phyloP scores from a whole-genome alignment of 2,888 invertebrate genomes.

The Corbicula japonica region DNA sequence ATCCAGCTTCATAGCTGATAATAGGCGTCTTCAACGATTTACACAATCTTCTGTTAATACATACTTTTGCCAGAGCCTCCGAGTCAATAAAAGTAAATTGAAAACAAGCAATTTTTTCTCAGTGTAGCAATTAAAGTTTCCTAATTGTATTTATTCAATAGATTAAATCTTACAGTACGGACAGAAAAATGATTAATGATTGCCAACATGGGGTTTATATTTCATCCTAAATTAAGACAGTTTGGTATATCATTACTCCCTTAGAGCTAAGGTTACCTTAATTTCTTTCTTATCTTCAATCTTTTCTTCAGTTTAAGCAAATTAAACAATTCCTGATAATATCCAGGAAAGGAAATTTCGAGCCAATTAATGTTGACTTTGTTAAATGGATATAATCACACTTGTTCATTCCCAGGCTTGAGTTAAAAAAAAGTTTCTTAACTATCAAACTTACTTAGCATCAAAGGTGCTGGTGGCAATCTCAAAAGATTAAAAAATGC shows the following conservation, averaged over 20 bases:
- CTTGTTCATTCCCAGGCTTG: no score
- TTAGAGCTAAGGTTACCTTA: conserved; percentile 23
- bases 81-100: conserved; percentile 67
- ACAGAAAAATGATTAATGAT: conserved; percentile 56
- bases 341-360: no score
- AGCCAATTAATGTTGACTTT: no score
- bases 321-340: no score
- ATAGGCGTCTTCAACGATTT: conserved; percentile 46
- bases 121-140: conserved; percentile 57
- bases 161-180: conserved; percentile 59
- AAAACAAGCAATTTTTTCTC: conserved; percentile 63
- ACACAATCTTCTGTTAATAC: conserved; percentile 56
- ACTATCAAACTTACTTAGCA: no score
- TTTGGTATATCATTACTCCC: conserved; percentile 33
- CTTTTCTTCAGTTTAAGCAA: no score
- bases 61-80: conserved; percentile 43
- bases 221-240: conserved; percentile 50
- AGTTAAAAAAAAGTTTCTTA: no score
- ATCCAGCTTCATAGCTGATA: conserved; percentile 34
- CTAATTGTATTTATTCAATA: conserved; percentile 67
- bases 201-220: conserved; percentile 14
- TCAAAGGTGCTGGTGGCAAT: no score
- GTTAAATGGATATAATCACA: no score
- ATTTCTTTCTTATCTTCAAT: conserved; percentile 2
- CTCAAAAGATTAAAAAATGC: no score